Evolutionary conservation across 64 coral and sea anemone species (phyloP).

Genomic region (Cladopsammia gracilis): DNA sequence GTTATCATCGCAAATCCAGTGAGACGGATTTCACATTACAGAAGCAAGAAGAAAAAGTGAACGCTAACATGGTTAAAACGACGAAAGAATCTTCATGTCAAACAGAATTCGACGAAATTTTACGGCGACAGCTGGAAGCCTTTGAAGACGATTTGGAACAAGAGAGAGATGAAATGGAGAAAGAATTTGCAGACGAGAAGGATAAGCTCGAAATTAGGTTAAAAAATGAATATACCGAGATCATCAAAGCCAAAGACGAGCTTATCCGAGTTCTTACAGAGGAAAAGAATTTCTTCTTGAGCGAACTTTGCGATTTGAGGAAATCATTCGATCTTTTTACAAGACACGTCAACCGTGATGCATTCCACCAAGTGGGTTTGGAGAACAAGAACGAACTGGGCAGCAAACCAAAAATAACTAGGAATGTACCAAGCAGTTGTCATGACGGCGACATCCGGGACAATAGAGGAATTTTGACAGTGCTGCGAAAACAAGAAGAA

Average conservation of each 20-base stretch:
- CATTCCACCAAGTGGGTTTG: not conserved
- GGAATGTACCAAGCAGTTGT: not conserved
- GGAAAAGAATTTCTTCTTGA: slow-evolving; percentile 59
- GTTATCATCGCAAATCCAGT: not conserved
- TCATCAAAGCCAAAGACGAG: slow-evolving; percentile 55
- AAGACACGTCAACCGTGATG: slow-evolving; percentile 12
- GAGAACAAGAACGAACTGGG: not conserved
- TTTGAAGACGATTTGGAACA: slow-evolving; percentile 40
- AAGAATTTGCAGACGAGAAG: slow-evolving; percentile 52
- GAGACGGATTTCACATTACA: not conserved
- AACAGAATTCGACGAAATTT: slow-evolving; percentile 47
- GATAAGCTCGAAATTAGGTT: slow-evolving; percentile 11
- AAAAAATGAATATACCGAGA: slow-evolving; percentile 37
- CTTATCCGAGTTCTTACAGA: slow-evolving; percentile 63
- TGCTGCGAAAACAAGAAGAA: slow-evolving; percentile 65
- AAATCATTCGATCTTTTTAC: slow-evolving; percentile 59
- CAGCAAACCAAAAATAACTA: not conserved
- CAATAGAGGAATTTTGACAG: slow-evolving; percentile 23
- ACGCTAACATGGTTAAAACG: too few species aligned
- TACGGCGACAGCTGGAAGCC: not conserved
- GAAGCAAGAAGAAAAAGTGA: not conserved
- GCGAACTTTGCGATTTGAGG: slow-evolving; percentile 54
- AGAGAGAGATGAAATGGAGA: slow-evolving; percentile 27
- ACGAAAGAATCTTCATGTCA: slow-evolving; percentile 24
- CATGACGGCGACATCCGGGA: not conserved